phyloP scores from a whole-genome alignment of 2,113 vertebrate genomes.

The Cavia aperea region DNA sequence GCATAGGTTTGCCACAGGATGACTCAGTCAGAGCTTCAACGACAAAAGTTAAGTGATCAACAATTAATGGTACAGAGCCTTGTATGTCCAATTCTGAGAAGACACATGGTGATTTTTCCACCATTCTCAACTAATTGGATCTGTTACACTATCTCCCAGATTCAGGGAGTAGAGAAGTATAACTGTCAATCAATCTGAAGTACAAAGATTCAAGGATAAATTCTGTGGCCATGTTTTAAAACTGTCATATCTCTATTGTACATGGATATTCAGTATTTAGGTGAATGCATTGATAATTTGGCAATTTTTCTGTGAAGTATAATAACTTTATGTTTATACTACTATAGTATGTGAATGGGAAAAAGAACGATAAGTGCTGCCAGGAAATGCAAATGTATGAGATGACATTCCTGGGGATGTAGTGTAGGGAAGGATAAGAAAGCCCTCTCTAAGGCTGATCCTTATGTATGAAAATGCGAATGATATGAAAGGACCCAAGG shows the following conservation, averaged over 20 bases:
- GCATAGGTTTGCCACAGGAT: neutral
- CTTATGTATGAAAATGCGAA: neutral
- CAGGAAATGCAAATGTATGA: neutral
- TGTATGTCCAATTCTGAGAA: neutral
- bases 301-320: neutral
- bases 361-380: neutral
- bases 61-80: too few species aligned
- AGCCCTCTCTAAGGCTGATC: neutral
- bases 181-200: neutral
- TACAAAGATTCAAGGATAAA: neutral
- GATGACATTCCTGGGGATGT: neutral
- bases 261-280: neutral
- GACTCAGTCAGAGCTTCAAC: too few species aligned
- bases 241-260: neutral
- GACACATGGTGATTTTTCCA: neutral
- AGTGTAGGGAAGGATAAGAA: neutral
- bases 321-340: neutral
- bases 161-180: neutral
- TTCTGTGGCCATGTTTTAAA: neutral
- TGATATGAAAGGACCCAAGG: too few species aligned
- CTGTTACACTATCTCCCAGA: neutral
- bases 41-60: neutral
- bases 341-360: neutral
- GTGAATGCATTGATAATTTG: neutral
- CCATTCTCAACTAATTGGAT: neutral